These are phyloP conservation scores for Nixonia krombeini DNA, from an alignment of 1,140 invertebrate species.

Conservation along the genomic window DNA sequence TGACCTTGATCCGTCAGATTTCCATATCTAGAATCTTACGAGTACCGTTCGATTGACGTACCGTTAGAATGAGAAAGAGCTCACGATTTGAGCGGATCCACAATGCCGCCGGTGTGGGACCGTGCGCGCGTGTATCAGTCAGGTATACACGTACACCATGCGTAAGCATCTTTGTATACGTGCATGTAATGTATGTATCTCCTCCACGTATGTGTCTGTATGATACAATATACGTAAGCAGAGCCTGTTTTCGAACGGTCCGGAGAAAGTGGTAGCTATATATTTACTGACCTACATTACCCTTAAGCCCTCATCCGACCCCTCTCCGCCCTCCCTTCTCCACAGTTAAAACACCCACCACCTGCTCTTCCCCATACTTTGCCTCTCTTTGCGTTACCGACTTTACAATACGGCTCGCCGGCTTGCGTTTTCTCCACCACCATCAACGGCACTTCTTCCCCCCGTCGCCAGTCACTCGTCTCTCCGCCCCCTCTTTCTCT, in stretches of 20 bases:
- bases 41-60: slow-evolving; percentile 49
- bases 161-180: slow-evolving; percentile 7
- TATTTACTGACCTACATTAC: slow-evolving; percentile 72
- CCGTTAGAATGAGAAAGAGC: slow-evolving; percentile 44
- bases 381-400: background rate
- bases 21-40: slow-evolving; percentile 39
- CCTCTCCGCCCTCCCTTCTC: slow-evolving; percentile 41
- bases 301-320: slow-evolving; percentile 38
- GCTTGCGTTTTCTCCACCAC: slow-evolving; percentile 8
- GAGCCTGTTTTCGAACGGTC: slow-evolving; percentile 65
- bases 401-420: slow-evolving; percentile 2
- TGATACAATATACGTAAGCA: slow-evolving; percentile 7
- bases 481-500: slow-evolving; percentile 32
- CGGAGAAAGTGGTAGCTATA: slow-evolving; percentile 71
- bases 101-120: slow-evolving; percentile 7
- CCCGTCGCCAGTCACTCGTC: background rate
- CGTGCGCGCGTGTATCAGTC: slow-evolving; percentile 5
- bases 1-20: slow-evolving; percentile 58
- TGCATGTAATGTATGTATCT: background rate
- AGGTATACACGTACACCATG: slow-evolving; percentile 12
- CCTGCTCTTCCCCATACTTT: background rate
- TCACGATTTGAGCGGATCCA: slow-evolving; percentile 41
- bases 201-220: slow-evolving; percentile 8
- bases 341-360: slow-evolving; percentile 32
- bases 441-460: slow-evolving; percentile 2